Percentiles rank a stretch among this genome's conserved stretches.
phyloP scores from a whole-genome alignment of 2,113 vertebrate genomes.

The Poicephalus gulielmi region DNA sequence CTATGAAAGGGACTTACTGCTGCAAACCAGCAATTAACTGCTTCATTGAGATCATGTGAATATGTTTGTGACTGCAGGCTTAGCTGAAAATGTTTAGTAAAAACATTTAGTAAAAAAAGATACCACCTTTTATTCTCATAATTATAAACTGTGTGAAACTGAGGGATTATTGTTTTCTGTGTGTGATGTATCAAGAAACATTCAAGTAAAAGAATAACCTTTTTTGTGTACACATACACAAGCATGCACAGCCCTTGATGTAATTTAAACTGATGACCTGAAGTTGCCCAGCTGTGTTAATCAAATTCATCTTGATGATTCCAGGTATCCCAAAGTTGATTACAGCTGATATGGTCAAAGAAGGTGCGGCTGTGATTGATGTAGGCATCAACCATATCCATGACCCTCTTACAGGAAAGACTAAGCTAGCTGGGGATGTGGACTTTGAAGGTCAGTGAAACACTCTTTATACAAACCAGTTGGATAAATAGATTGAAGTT shows the following conservation, averaged over 20 bases:
- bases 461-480: neutral
- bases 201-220: neutral
- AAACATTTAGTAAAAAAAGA: too few species aligned
- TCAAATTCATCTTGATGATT: slow-evolving; percentile 24
- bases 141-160: neutral
- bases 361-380: slow-evolving; percentile 88
- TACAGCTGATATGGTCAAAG: slow-evolving; percentile 91
- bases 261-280: neutral
- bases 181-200: neutral
- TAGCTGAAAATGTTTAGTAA: neutral
- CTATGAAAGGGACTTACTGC: neutral
- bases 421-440: slow-evolving; percentile 88
- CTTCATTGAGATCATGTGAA: neutral
- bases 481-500: neutral
- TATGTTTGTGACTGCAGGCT: neutral
- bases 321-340: slow-evolving; percentile 89
- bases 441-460: slow-evolving; percentile 89
- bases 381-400: slow-evolving; percentile 89
- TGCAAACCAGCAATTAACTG: neutral
- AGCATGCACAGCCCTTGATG: neutral
- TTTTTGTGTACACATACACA: neutral
- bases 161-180: neutral
- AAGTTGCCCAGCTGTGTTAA: neutral
- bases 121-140: neutral
- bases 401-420: slow-evolving; percentile 83